phyloP scores from a whole-genome alignment of 2,888 invertebrate species.

The Noctua pronuba region DNA sequence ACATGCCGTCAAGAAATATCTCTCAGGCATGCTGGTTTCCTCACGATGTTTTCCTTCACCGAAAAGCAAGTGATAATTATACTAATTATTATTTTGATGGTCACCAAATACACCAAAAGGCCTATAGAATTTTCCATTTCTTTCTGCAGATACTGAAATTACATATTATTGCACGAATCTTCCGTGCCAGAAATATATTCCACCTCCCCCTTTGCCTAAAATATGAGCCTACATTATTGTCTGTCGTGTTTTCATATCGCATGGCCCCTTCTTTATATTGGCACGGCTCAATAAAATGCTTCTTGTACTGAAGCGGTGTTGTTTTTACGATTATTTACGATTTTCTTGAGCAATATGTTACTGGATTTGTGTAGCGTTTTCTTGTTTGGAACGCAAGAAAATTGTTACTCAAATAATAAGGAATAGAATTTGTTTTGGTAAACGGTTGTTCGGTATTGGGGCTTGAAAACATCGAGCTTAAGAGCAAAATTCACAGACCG shows the following conservation, averaged over 20 bases:
- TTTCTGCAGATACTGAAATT: not conserved
- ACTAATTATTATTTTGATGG: not conserved
- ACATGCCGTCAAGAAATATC: too few species aligned
- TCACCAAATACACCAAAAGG: not conserved
- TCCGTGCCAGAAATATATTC: not conserved
- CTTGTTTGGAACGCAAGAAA: not conserved
- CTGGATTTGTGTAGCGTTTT: not conserved
- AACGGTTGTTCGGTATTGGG: not conserved
- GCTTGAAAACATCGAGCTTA: not conserved
- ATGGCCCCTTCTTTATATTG: slow-evolving; percentile 8
- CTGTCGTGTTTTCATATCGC: slow-evolving; percentile 25
- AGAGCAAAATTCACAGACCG: not conserved
- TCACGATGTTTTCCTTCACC: too few species aligned
- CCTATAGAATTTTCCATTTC: not conserved
- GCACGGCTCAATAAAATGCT: slow-evolving; percentile 15
- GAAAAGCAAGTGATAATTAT: too few species aligned
- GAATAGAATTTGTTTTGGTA: not conserved
- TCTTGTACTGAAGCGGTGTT: slow-evolving; percentile 15
- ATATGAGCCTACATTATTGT: slow-evolving; percentile 10
- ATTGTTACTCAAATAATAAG: not conserved
- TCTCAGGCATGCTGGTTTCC: too few species aligned
- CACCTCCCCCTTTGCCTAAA: not conserved
- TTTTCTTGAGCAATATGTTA: not conserved
- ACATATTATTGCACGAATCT: not conserved
- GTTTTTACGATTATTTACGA: slow-evolving; percentile 34